phyloP scores from a whole-genome alignment of 2,797 vertebrate species.

The Hydrocynus forskahlii region DNA sequence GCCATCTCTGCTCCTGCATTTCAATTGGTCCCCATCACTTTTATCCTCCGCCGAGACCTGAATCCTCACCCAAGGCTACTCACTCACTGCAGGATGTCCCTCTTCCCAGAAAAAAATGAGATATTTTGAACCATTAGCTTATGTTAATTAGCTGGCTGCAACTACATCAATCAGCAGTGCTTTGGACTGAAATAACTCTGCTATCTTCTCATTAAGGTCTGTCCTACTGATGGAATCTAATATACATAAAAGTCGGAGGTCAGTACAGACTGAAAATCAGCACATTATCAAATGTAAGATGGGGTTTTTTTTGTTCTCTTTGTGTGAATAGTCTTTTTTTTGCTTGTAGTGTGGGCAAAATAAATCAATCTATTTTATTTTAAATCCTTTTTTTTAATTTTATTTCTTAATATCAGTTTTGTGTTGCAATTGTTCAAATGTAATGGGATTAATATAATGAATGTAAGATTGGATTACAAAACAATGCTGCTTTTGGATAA shows the following conservation, averaged over 20 bases:
- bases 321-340: background rate
- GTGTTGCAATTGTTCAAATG: constrained; percentile 4
- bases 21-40: constrained; percentile 58
- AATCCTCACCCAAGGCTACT: constrained; percentile 60
- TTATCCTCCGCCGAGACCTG: constrained; percentile 58
- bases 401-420: constrained; percentile 9
- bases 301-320: background rate
- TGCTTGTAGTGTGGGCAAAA: background rate
- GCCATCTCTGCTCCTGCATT: constrained; percentile 60
- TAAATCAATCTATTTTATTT: too few species aligned
- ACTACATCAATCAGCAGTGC: constrained; percentile 48
- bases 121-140: constrained; percentile 51
- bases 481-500: background rate
- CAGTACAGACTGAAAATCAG: constrained; percentile 8
- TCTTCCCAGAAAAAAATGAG: constrained; percentile 59
- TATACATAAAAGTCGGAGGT: constrained; percentile 17
- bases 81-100: constrained; percentile 48
- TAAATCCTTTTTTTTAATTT: background rate
- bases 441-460: background rate
- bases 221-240: constrained; percentile 15
- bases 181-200: constrained; percentile 41
- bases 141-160: constrained; percentile 60
- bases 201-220: constrained; percentile 19
- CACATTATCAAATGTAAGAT: background rate
- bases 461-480: too few species aligned